phyloP scores from a whole-genome alignment of 2,888 invertebrate species.

The Metacarcinus magister region DNA sequence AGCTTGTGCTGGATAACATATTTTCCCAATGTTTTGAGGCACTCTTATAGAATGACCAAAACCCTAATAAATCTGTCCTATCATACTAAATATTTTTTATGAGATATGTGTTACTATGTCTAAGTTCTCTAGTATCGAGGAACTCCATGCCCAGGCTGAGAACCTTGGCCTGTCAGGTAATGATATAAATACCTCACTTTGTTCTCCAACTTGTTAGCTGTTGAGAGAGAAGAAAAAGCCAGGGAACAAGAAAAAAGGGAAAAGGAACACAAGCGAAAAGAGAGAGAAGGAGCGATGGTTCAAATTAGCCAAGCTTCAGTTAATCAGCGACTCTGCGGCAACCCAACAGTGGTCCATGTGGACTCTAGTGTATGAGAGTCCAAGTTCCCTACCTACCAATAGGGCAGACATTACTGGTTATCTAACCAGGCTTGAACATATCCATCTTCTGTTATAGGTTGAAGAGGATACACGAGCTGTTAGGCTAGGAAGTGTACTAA shows the following conservation, averaged over 20 bases:
- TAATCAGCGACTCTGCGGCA: background rate
- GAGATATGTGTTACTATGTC: too few relatives aligned
- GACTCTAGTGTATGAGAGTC: background rate
- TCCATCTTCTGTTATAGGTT: background rate
- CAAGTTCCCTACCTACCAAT: background rate
- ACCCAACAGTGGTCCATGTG: background rate
- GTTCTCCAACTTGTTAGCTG: background rate
- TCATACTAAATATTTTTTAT: too few relatives aligned
- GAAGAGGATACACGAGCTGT: background rate
- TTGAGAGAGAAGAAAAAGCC: background rate
- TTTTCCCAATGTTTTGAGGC: too few relatives aligned
- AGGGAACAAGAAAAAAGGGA: background rate
- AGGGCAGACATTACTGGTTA: background rate
- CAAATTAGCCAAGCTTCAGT: background rate
- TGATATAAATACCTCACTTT: background rate
- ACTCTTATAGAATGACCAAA: too few relatives aligned
- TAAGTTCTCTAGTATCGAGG: background rate
- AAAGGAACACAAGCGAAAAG: background rate
- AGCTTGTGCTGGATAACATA: too few relatives aligned
- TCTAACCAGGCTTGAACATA: background rate
- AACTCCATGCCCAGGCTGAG: background rate
- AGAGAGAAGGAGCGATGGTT: background rate
- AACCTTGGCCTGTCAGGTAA: background rate
- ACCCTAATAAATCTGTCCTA: too few relatives aligned
- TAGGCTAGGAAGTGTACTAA: background rate